Evolutionary conservation across 2,797 vertebrate species (phyloP).

Genomic region (Coregonus suidteri): DNA sequence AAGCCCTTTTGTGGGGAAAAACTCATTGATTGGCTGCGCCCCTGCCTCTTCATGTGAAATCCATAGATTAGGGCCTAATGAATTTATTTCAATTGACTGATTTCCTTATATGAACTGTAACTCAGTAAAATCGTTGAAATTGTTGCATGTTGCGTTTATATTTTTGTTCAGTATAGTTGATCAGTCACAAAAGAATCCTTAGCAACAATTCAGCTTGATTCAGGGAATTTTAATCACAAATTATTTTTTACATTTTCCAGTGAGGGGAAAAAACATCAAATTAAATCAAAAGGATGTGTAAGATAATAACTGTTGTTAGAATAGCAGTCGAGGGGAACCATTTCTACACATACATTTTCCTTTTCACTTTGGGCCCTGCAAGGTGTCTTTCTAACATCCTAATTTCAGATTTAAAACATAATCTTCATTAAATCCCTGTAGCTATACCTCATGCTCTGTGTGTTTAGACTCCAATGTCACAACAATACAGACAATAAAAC

Average conservation of each 20-base stretch:
- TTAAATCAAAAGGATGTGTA: conserved; percentile 56
- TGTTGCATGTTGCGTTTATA: too few species aligned
- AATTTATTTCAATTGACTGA: too few species aligned
- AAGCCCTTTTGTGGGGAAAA: too few species aligned
- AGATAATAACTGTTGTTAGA: conserved; percentile 55
- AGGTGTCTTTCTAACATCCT: conserved; percentile 25
- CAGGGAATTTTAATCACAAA: conserved; percentile 71
- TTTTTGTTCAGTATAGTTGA: too few species aligned
- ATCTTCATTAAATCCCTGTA: conserved; percentile 7
- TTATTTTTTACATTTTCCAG: conserved; percentile 57
- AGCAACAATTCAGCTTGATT: conserved; percentile 49
- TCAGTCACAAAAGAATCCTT: background rate
- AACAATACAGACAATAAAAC: conserved; percentile 9
- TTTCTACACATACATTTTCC: conserved; percentile 37
- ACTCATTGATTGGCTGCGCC: too few species aligned
- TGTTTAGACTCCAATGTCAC: conserved; percentile 13
- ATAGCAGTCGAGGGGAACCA: conserved; percentile 43
- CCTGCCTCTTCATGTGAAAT: too few species aligned
- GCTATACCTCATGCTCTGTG: conserved; percentile 15
- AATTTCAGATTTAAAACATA: conserved; percentile 19
- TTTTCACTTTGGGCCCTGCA: conserved; percentile 50
- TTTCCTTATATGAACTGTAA: too few species aligned
- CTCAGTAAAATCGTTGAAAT: too few species aligned
- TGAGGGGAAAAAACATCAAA: conserved; percentile 51
- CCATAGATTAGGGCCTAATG: too few species aligned